phyloP scores from a whole-genome alignment of 2,797 vertebrate species.

The Ctenopoma kingsleyae region DNA sequence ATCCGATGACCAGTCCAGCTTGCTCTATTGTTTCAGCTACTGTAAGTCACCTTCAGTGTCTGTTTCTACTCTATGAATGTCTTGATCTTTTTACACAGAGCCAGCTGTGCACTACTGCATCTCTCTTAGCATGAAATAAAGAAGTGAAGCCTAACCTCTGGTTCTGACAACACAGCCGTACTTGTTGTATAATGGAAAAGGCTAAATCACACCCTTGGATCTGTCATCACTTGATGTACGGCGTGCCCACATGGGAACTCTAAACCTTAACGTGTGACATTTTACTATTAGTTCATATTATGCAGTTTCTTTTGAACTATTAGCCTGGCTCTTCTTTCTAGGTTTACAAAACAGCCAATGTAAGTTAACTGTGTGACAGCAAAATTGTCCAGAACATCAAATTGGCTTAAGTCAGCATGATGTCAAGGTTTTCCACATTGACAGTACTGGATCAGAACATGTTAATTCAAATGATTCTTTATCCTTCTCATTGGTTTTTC shows the following conservation, averaged over 20 bases:
- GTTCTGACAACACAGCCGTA: slow-evolving; percentile 22
- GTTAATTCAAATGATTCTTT: slow-evolving; percentile 9
- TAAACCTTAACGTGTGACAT: slow-evolving; percentile 39
- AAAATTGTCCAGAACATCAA: slow-evolving; percentile 35
- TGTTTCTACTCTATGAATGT: slow-evolving; percentile 20
- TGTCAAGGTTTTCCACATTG: slow-evolving; percentile 14
- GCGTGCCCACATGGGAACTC: slow-evolving; percentile 32
- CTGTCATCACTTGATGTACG: slow-evolving; percentile 36
- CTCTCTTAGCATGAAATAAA: slow-evolving; percentile 23
- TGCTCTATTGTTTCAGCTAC: slow-evolving; percentile 18
- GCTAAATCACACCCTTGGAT: slow-evolving; percentile 49
- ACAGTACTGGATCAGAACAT: not conserved
- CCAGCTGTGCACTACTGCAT: slow-evolving; percentile 14
- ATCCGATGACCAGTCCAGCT: slow-evolving; percentile 30
- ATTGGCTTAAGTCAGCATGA: not conserved
- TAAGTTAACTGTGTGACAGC: slow-evolving; percentile 28
- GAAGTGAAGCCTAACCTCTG: slow-evolving; percentile 21
- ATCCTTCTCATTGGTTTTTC: slow-evolving; percentile 14
- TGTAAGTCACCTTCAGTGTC: slow-evolving; percentile 22
- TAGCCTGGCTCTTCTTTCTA: slow-evolving; percentile 11
- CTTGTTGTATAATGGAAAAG: slow-evolving; percentile 41
- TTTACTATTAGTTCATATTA: slow-evolving; percentile 28
- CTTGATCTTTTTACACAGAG: slow-evolving; percentile 15
- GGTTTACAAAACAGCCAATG: slow-evolving; percentile 15
- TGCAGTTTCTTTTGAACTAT: slow-evolving; percentile 26